These are phyloP conservation scores for Apogon talboti DNA, from an alignment of 2,797 vertebrate genomes.

Conservation along the genomic window DNA sequence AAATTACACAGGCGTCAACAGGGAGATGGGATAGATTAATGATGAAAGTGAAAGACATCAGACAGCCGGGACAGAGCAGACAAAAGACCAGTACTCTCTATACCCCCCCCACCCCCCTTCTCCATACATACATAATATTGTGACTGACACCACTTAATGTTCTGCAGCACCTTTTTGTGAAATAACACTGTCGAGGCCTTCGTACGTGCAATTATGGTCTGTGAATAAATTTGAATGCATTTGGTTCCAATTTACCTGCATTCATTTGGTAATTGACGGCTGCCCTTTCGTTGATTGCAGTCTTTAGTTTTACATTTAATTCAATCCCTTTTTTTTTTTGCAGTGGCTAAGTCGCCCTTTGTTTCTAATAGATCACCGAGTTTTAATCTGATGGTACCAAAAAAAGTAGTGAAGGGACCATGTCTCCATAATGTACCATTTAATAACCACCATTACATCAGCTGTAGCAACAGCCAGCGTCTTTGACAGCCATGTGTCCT, in stretches of 20 bases:
- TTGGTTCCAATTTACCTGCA: conserved; percentile 44
- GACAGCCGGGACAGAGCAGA: not conserved
- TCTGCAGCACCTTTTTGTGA: conserved; percentile 18
- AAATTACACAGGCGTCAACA: conserved; percentile 10
- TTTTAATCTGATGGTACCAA: no score
- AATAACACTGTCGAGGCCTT: conserved; percentile 35
- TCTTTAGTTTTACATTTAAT: conserved; percentile 58
- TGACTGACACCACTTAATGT: conserved; percentile 37
- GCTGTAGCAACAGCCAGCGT: not conserved
- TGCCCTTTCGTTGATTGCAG: conserved; percentile 54
- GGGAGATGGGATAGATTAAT: conserved; percentile 1
- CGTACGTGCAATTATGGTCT: conserved; percentile 41
- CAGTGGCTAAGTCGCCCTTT: not conserved
- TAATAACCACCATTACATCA: not conserved
- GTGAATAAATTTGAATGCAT: conserved; percentile 65
- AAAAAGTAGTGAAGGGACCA: not conserved
- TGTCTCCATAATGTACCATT: conserved; percentile 7
- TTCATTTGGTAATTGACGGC: conserved; percentile 56
- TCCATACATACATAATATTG: conserved; percentile 1
- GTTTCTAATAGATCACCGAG: no score
- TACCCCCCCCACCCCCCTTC: not conserved
- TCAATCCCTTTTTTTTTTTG: conserved; percentile 14
- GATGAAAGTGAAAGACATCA: not conserved
- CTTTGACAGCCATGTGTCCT: conserved; percentile 7
- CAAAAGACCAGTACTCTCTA: conserved; percentile 4